phyloP scores from a whole-genome alignment of 2,888 invertebrate genomes.

The Phasia obesa region DNA sequence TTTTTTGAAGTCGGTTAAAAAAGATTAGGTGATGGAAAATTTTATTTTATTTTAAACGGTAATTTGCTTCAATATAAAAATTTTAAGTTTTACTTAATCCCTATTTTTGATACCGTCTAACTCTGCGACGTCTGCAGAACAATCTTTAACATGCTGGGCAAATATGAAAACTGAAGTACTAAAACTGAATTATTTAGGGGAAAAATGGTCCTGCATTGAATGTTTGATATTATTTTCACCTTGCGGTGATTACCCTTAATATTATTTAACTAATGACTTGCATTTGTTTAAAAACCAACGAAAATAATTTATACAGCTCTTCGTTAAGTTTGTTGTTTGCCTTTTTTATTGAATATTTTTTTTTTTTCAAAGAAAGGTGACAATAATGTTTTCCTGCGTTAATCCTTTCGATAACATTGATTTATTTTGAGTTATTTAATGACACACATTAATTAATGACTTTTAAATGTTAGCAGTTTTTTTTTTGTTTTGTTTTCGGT shows the following conservation, averaged over 20 bases:
- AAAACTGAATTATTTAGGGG: too few relatives aligned
- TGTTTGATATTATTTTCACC: background rate
- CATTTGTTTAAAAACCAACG: constrained; percentile 32
- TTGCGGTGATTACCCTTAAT: constrained; percentile 11
- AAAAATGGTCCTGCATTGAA: too few relatives aligned
- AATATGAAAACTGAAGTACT: too few relatives aligned
- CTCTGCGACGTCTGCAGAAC: too few relatives aligned
- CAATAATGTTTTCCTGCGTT: constrained; percentile 63
- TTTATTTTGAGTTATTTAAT: constrained; percentile 70
- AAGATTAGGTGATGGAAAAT: too few relatives aligned
- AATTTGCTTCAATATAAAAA: too few relatives aligned
- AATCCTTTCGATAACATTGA: constrained; percentile 68
- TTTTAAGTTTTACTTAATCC: too few relatives aligned
- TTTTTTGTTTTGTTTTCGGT: constrained; percentile 38
- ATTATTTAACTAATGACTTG: constrained; percentile 48
- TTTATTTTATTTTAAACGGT: too few relatives aligned
- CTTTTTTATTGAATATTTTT: background rate
- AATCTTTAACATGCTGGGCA: too few relatives aligned
- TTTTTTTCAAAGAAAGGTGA: constrained; percentile 55
- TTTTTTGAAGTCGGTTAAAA: too few relatives aligned
- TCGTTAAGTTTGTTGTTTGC: background rate
- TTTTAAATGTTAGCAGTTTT: constrained; percentile 35
- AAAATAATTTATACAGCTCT: background rate
- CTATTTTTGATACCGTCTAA: too few relatives aligned
- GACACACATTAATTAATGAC: constrained; percentile 69